Percentiles rank a stretch among this genome's conserved stretches.
These are phyloP conservation scores for Nothura maculosa DNA, from an alignment of 2,797 vertebrate genomes.

Conservation along the genomic window DNA sequence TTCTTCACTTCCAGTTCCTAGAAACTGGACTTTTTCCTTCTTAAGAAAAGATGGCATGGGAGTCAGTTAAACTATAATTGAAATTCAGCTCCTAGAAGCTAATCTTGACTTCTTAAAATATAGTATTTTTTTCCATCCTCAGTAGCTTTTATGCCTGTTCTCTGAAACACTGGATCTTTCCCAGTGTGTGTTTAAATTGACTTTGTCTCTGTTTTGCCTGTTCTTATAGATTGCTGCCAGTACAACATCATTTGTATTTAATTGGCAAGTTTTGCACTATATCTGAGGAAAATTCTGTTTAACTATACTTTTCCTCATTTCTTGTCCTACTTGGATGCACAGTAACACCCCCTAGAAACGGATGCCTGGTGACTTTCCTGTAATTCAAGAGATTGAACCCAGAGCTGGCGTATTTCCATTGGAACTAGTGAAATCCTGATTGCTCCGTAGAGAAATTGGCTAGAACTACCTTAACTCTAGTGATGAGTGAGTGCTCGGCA, in stretches of 20 bases:
- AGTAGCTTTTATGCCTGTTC: neutral
- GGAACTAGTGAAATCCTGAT: neutral
- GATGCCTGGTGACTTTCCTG: neutral
- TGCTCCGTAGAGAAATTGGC: neutral
- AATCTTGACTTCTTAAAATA: neutral
- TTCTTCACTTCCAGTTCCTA: neutral
- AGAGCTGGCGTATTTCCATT: neutral
- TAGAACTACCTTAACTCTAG: neutral
- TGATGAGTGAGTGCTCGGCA: neutral
- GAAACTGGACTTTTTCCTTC: neutral
- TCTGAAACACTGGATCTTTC: neutral
- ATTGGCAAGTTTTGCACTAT: neutral
- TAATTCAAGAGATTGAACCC: neutral
- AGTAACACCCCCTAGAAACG: neutral
- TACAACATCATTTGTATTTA: conserved; percentile 76
- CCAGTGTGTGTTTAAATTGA: neutral
- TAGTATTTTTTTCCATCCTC: neutral
- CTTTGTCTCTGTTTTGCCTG: neutral
- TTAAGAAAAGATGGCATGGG: neutral
- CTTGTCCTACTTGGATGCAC: neutral
- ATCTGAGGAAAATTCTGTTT: neutral
- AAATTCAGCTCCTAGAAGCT: neutral
- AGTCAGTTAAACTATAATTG: neutral
- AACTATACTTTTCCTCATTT: neutral
- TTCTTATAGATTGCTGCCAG: conserved; percentile 82